Base-by-base conservation (phyloP, 2,113 vertebrate species). In the Galemys pyrenaicus region DNA sequence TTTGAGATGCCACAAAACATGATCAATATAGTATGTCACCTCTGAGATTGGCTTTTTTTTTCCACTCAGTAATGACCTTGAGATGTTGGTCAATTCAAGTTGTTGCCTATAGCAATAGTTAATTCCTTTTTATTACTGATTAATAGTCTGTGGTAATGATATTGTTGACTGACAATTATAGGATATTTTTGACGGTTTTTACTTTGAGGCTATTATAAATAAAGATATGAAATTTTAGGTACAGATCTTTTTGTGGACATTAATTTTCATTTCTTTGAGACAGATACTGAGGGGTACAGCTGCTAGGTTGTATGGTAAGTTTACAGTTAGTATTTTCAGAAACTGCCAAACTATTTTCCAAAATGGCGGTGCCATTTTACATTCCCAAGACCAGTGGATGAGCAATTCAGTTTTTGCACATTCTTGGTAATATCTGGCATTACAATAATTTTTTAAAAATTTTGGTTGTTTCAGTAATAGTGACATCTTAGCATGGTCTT, bases 201-300 rank as follows among this genome's bases (percentile, higher is more conserved):
- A 71, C 26, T 89, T 83, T 93, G 6, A 32, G 19, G 9, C 79
- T 78, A 32, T 92, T 90, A 41, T 28, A 64, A 86, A 71, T 89
- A 95, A 78, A 89, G 32, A 78, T 79, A 78, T 1, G 37, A 86
- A 67, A 10, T 64, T 86, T 70, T 24, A 41, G 51, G n/a, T 70
- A 58, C 17, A 65, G 26, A 37, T 92, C 26, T 87, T 92, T 89
- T 13, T 91, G 5, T 58, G 37, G 46, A 64, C 22, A 9, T 73
- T 74, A 77, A 73, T 70, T 90, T 94, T 94, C 46, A 80, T 87
- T 94, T 91, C 88, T 92, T 74, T 79, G 37, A 65, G 32, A 62
- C 68, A 90, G 71, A 70, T 22, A 41, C 56, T 58, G 44, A 54
- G 35, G 62, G 84, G 19, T 87, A 1, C 16, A 54, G 15, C 91